These are phyloP conservation scores for Tethya wilhelma DNA, from an alignment of 37 sponge, comb jelly and placozoan genomes.

Conservation along the genomic window DNA sequence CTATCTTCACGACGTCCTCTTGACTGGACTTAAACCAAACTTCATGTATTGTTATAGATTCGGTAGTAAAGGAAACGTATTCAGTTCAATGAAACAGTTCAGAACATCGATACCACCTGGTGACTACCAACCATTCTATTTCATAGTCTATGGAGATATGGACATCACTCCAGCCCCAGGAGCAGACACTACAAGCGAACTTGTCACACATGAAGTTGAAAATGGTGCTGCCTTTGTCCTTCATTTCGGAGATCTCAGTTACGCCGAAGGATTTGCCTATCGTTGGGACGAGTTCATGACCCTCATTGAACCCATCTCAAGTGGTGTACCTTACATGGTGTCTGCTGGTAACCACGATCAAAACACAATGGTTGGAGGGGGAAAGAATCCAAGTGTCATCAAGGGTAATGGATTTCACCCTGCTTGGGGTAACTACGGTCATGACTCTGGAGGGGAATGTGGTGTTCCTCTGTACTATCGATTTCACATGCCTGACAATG, in stretches of 20 bases:
- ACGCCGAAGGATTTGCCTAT: slow-evolving; percentile 50
- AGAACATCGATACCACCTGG: slow-evolving; percentile 9
- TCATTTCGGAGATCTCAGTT: slow-evolving; percentile 62
- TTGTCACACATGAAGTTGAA: slow-evolving; percentile 25
- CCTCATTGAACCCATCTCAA: slow-evolving; percentile 37
- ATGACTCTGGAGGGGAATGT: slow-evolving; percentile 82
- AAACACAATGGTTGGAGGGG: slow-evolving; percentile 18
- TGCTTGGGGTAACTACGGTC: slow-evolving; percentile 63
- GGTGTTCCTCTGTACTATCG: slow-evolving; percentile 67
- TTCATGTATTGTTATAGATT: slow-evolving; percentile 21
- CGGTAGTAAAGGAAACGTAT: slow-evolving; percentile 5
- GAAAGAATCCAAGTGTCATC: slow-evolving; percentile 52
- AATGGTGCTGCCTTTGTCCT: slow-evolving; percentile 28
- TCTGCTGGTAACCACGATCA: slow-evolving; percentile 56
- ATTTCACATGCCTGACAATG: slow-evolving; percentile 75
- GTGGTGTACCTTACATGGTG: slow-evolving; percentile 46
- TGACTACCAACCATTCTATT: slow-evolving; percentile 8
- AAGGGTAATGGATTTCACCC: slow-evolving; percentile 61
- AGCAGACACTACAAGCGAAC: slow-evolving; percentile 9
- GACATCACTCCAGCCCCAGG: slow-evolving; percentile 37
- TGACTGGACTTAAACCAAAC: background rate
- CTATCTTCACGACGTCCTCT: background rate
- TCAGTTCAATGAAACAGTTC: slow-evolving; percentile 46
- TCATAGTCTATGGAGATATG: slow-evolving; percentile 65
- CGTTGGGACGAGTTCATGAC: slow-evolving; percentile 64